Conservation (phyloP, 2,888 invertebrate genomes). For the Strigamia crassipes region DNA sequence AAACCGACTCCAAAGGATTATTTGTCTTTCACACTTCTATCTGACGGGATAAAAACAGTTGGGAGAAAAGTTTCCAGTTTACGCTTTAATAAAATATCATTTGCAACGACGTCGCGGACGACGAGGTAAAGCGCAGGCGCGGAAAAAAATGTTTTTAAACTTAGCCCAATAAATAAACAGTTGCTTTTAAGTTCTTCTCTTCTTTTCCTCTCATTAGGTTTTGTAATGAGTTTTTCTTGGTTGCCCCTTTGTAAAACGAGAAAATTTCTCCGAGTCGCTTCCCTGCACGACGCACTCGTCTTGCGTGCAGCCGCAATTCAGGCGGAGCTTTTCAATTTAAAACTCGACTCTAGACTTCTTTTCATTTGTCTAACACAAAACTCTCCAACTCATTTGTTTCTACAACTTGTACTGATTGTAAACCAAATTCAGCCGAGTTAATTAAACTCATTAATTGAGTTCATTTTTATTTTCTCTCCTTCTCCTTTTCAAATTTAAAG, state of each 20-base stretch:
- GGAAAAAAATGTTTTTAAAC: neutral
- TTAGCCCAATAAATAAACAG: neutral
- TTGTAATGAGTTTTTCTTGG: slow-evolving; percentile 15
- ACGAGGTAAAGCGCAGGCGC: neutral
- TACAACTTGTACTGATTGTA: slow-evolving; percentile 40
- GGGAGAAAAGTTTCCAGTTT: neutral
- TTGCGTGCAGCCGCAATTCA: slow-evolving; percentile 38
- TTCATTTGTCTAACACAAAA: slow-evolving; percentile 23
- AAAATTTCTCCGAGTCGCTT: slow-evolving; percentile 1
- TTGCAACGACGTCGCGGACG: neutral
- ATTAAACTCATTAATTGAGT: slow-evolving; percentile 42
- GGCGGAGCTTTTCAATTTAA: slow-evolving; percentile 39
- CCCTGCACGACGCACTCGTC: slow-evolving; percentile 34
- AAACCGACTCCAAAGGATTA: slow-evolving; percentile 9
- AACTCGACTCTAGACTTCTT: slow-evolving; percentile 26
- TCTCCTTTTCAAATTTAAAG: neutral
- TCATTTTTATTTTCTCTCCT: neutral
- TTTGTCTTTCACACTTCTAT: slow-evolving; percentile 32
- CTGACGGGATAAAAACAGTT: slow-evolving; percentile 20
- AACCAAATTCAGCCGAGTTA: slow-evolving; percentile 31
- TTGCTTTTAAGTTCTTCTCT: neutral
- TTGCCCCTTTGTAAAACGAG: neutral
- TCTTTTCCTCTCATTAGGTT: neutral
- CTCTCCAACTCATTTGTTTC: slow-evolving; percentile 34
- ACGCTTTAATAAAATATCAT: neutral